Conservation (phyloP, 1,140 invertebrate genomes). For the Panagrolaimus sp. region DNA sequence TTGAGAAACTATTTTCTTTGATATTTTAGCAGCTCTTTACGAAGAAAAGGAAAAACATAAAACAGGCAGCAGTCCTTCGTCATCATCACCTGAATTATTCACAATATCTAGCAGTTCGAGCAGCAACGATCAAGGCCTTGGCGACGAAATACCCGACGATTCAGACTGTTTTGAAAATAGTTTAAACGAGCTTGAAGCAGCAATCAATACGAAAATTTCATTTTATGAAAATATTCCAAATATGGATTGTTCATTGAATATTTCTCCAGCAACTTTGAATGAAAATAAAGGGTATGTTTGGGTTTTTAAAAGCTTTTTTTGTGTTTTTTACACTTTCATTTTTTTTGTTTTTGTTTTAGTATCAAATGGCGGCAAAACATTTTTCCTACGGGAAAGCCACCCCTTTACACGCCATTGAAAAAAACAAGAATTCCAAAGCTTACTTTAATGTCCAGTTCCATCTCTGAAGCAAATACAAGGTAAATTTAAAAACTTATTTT, state of each 20-base stretch:
- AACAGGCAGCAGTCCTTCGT: background rate
- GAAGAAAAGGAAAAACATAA: background rate
- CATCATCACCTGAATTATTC: background rate
- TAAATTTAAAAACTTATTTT: too few species aligned
- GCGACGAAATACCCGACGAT: slow-evolving; percentile 4
- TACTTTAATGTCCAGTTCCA: background rate
- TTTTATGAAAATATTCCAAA: slow-evolving; percentile 6
- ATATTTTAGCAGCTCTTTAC: too few species aligned
- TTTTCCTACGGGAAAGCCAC: background rate
- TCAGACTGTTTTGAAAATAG: background rate
- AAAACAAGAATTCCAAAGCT: background rate
- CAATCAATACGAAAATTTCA: background rate
- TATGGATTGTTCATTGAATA: background rate
- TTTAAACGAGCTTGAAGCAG: slow-evolving; percentile 3
- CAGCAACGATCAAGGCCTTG: slow-evolving; percentile 13
- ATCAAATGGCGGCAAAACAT: background rate
- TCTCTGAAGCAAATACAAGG: background rate
- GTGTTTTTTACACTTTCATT: background rate
- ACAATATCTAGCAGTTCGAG: background rate
- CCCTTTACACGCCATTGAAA: background rate
- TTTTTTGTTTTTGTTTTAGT: background rate
- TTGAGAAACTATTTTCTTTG: too few species aligned
- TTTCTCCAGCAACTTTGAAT: background rate
- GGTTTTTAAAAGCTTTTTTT: too few species aligned
- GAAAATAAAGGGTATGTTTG: too few species aligned